Evolutionary conservation across 2,888 invertebrate species (phyloP), one percentile per base, ranked within the genome.

Genomic region (Drosophila monieri): DNA sequence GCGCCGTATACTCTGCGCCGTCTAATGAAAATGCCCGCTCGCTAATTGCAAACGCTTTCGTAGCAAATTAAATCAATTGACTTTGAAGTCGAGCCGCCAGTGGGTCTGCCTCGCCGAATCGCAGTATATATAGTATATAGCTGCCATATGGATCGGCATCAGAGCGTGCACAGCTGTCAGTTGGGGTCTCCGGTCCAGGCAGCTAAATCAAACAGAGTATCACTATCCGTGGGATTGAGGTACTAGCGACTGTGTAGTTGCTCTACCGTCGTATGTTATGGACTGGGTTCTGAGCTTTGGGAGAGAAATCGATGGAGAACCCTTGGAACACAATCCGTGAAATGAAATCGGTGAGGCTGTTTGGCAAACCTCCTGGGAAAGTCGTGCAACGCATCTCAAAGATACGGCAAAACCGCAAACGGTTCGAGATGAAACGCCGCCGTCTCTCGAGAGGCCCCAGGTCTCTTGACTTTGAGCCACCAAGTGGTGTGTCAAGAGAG

Each of bases 11-110:
- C 18, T 18, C 44, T 43, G 32, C 48, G 43, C 35, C 35, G 41
- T 37, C 49, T 41, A 41, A 18, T 21, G 43, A 43, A 43, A 21
- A 18, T 55, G 43, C 14, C 15, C 23, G 55, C 46, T 61, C 53
- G 76, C 79, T 78, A 81, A 81, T 78, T 79, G 79, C 81, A 81
- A 68, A 48, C 77, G 77, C 78, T 76, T 76, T 78, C 72, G 64
- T 52, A 68, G 73, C 80, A 73, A 77, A 78, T 84, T 65, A 77
- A 84, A 81, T 80, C 85, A 84, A 77, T 84, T 76, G 68, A 14
- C 68, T 69, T 84, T 83, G 84, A 80, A 76, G 80, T 64, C 14
- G 37, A 21, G 62, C 64, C 64, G 64, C 51, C 61, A 14, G 12
- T 21, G 27, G 32, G 37, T 48, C 60, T 47, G 48, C 32, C 46